Base-by-base conservation (phyloP, 2,113 vertebrate species). In the Romanogobio albipinnatus region DNA sequence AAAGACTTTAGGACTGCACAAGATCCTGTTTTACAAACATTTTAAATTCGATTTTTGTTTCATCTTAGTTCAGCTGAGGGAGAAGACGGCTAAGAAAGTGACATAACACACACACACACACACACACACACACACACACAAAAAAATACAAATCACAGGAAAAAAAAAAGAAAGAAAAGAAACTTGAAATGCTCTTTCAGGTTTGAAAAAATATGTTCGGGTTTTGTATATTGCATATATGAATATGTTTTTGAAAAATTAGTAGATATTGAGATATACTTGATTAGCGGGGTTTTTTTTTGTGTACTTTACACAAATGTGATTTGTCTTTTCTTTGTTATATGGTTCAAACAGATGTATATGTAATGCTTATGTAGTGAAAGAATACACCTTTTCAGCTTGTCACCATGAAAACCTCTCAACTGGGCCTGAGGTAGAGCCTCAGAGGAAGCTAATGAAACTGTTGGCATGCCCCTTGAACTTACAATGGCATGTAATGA, bases 161-260 rank as follows among this genome's bases (percentile, higher is more conserved):
- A 43, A 80, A 62, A 66, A n/a, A 71, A 39, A 62, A 24, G 11
- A 45, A n/a, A 84, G 49, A 84, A 62, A 64, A 86, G 59, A 95
- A 93, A 95, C 95, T 96, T 97, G 96, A 97, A 97, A 92, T 94
- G 94, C 95, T 96, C 95, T 96, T 96, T 96, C 96, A 95, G 95
- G 96, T 95, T 93, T 92, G 92, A 94, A 93, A 85, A 89, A 93
- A 92, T 92, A 93, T 95, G 93, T 94, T 94, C 94, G 89, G 92
- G 92, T 95, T 96, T 96, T 97, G 95, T 96, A 96, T 96, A 95
- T 96, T 95, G 94, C 95, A 96, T 96, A 96, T 95, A 96, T 95
- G 93, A 94, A 92, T 95, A 94, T 92, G 92, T 94, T 94, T 92
- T 92, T 90, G 85, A 76, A 86, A 90, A 96, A 96, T 95, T 95